Percentiles rank a stretch among this genome's conserved stretches.
phyloP scores from a whole-genome alignment of 1,140 invertebrate genomes.

The Neodiprion fabricii region DNA sequence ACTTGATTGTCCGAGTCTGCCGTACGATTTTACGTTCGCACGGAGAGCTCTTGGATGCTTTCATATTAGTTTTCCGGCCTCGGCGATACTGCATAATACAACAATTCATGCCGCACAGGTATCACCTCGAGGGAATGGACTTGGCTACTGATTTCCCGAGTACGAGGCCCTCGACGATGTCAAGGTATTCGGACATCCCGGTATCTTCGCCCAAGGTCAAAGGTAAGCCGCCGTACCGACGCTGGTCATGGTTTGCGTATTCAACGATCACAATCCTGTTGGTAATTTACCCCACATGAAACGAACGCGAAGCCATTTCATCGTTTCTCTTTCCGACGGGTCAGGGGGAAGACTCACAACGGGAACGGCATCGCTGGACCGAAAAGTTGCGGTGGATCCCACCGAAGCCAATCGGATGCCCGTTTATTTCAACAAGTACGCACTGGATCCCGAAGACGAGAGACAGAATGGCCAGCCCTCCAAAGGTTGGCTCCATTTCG shows the following conservation, averaged over 20 bases:
- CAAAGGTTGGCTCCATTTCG: not conserved
- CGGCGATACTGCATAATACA: too few species aligned
- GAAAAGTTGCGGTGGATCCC: constrained; percentile 46
- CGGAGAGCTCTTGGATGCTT: too few species aligned
- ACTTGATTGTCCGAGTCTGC: too few species aligned
- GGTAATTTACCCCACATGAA: not conserved
- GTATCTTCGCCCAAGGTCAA: constrained; percentile 35
- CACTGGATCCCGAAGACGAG: constrained; percentile 66
- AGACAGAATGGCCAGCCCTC: constrained; percentile 15
- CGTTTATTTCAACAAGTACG: constrained; percentile 77
- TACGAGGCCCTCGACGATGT: constrained; percentile 49
- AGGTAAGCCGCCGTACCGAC: constrained; percentile 29
- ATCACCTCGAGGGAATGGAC: constrained; percentile 30
- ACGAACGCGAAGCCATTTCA: too few species aligned
- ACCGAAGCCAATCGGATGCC: constrained; percentile 62
- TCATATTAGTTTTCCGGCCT: too few species aligned
- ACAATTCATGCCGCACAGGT: not conserved
- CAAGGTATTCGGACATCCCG: constrained; percentile 51
- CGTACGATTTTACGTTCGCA: too few species aligned
- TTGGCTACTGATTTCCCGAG: constrained; percentile 35
- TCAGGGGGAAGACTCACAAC: constrained; percentile 26
- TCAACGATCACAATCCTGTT: not conserved
- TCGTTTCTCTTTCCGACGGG: constrained; percentile 36
- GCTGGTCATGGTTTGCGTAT: not conserved
- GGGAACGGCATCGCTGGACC: constrained; percentile 52